Conservation (phyloP, 1,140 invertebrate species). For the Drosophila lacertosa region DNA sequence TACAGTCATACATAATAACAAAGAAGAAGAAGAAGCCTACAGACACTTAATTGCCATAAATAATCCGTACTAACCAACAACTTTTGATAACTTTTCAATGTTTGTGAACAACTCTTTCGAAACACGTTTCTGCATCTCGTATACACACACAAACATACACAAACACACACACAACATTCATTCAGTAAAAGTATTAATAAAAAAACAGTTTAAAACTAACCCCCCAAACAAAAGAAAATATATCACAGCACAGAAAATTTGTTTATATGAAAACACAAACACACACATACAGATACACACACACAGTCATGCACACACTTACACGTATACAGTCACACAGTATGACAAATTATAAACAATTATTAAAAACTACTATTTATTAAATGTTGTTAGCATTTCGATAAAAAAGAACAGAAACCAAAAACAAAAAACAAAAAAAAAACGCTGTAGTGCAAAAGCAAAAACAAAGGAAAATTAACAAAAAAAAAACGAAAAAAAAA, state of each 20-base stretch:
- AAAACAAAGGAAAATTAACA: conserved; percentile 39
- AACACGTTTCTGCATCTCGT: conserved; percentile 75
- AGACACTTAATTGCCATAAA: conserved; percentile 70
- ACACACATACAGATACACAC: conserved; percentile 18
- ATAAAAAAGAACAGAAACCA: conserved; percentile 15
- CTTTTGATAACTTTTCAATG: conserved; percentile 73
- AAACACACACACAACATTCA: conserved; percentile 27
- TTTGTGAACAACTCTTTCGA: conserved; percentile 57
- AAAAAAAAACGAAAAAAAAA: conserved; percentile 53
- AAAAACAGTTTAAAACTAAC: conserved; percentile 21
- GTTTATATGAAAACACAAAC: conserved; percentile 29
- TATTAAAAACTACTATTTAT: conserved; percentile 75
- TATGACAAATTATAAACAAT: conserved; percentile 76
- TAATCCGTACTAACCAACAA: conserved; percentile 63
- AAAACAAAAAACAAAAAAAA: conserved; percentile 61
- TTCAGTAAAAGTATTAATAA: conserved; percentile 49
- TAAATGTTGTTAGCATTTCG: conserved; percentile 80
- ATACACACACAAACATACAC: conserved; percentile 50
- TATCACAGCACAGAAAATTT: conserved; percentile 70
- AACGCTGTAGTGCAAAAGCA: conserved; percentile 77
- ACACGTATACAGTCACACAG: conserved; percentile 50
- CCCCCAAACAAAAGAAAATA: conserved; percentile 23
- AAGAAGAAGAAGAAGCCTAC: conserved; percentile 55
- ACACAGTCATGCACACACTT: conserved; percentile 18
- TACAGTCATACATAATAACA: conserved; percentile 56